Base-by-base conservation (phyloP, 2,113 vertebrate species). In the Ceuthmochares aereus region DNA sequence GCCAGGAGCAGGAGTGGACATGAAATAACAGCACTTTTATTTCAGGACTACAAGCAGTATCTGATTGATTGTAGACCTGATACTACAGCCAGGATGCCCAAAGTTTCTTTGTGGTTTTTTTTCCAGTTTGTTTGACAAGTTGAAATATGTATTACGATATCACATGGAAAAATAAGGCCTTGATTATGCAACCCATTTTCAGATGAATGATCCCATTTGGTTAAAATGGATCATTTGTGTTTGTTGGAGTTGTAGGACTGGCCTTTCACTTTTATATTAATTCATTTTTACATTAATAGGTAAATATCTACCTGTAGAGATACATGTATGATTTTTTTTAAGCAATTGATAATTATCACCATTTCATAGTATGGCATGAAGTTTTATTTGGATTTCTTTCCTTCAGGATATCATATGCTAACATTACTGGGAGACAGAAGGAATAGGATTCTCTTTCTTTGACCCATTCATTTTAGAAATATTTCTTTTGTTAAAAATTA, bases 391-490 rank as follows among this genome's bases (percentile, higher is more conserved):
- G 47, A 27, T 90, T 78, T 70, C 10, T 32, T 93, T 72, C 45
- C 27, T 56, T 29, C 30, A 40, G 47, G 22, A 29, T n/a, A 54
- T 34, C 43, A 32, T 1, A 3, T 85, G 73, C 64, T 40, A 22
- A 60, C 36, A 32, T 17, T 20, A 32, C 4, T 2, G 55, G 47
- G 29, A 51, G 26, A 13, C n/a, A 17, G 59, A 45, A 89, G 63
- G 36, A 52, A 30, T 3, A 64, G 37, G 85, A 95, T 96, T 83
- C 54, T 96, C 86, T 92, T 86, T 86, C 89, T 89, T 52, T 49
- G 36, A 66, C 51, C 45, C 55, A 72, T 85, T 94, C 69, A 79
- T 93, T 95, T 92, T 45, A 80, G 77, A 84, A 92, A 55, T 0
- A 0, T 93, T 79, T 75, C 54, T 87, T 95, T 95, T 90, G 58